A percentile compares a stretch with the other conserved stretches of the same genome.
Conservation (phyloP, 1,140 invertebrate genomes). For the Cyphomyrmex costatus region DNA sequence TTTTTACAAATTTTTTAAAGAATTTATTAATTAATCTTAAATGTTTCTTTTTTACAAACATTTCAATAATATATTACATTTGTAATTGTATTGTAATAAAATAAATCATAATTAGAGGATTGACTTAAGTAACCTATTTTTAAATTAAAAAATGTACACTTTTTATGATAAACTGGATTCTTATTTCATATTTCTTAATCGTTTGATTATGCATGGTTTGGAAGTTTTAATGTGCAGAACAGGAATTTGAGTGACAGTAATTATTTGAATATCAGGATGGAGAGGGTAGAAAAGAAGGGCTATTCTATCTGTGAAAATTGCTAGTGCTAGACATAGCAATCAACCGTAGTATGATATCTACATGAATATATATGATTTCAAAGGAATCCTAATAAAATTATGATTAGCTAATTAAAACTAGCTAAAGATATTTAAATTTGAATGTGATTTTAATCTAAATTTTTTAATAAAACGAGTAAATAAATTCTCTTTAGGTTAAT, state of each 20-base stretch:
- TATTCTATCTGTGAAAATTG: neutral
- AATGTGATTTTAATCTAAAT: neutral
- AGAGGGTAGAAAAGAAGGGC: neutral
- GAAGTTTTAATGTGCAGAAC: constrained; percentile 7
- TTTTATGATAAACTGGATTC: neutral
- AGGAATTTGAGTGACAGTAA: neutral
- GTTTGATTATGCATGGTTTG: neutral
- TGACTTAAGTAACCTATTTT: neutral
- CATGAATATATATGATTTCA: neutral
- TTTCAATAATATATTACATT: neutral
- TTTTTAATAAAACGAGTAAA: neutral
- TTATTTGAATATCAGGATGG: neutral
- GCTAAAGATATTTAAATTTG: neutral
- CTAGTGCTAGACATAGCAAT: neutral
- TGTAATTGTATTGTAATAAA: no score
- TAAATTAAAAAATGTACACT: neutral
- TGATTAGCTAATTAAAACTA: neutral
- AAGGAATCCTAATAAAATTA: neutral
- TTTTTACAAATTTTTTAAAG: neutral
- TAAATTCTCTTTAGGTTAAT: neutral
- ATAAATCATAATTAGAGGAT: neutral
- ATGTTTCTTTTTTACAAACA: neutral
- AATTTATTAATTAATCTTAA: neutral
- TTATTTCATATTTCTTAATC: constrained; percentile 1
- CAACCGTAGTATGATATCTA: neutral